Conservation (phyloP, 2,113 vertebrate genomes). For the Chamaea fasciata region DNA sequence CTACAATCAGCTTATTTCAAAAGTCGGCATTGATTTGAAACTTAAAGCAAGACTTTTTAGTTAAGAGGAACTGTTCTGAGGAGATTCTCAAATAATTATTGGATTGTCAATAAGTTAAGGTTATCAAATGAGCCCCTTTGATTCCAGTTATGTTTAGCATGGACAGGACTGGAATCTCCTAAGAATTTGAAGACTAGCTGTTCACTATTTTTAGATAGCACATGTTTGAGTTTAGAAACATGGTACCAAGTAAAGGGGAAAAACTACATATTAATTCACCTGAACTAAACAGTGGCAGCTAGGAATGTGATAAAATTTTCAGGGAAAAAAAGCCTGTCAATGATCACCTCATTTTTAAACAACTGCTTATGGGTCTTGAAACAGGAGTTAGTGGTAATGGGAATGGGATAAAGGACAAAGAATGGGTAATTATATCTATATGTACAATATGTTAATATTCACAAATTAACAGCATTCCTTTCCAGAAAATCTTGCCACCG, state of each 20-base stretch:
- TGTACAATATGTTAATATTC: background rate
- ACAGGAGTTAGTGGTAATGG: background rate
- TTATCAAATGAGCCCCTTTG: background rate
- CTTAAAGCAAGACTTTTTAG: background rate
- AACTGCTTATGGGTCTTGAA: background rate
- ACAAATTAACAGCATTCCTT: background rate
- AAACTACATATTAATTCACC: background rate
- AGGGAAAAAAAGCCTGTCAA: background rate
- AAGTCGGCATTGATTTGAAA: background rate
- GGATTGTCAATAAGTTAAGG: background rate
- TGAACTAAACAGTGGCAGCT: background rate
- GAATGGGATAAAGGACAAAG: background rate
- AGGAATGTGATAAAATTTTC: background rate
- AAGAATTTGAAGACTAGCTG: background rate
- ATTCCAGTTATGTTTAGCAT: background rate
- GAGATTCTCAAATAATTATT: background rate
- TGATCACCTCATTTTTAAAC: background rate
- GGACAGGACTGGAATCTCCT: background rate
- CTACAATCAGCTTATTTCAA: background rate
- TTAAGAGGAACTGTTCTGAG: background rate
- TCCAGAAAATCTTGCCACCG: background rate
- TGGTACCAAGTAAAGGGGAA: background rate
- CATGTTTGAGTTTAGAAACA: background rate
- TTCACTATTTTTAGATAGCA: background rate
- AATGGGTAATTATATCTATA: background rate